Evolutionary conservation across 1,140 invertebrate species (phyloP), one percentile per base, ranked within the genome.

Genomic region (Anadara kagoshimensis): DNA sequence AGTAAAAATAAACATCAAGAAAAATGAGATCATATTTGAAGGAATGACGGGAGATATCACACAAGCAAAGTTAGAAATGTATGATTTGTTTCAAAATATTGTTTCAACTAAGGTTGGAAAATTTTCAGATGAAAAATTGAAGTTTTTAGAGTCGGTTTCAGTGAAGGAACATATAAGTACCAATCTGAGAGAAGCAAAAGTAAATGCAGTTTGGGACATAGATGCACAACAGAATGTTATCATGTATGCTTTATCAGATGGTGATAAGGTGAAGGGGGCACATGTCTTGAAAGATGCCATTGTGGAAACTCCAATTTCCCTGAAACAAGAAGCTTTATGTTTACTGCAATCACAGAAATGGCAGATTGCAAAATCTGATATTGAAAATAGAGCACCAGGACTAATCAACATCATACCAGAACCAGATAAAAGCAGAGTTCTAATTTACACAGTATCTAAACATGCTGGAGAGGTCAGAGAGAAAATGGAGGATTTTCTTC

Each of bases 11-110:
- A 47, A 69, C 12, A 44, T 65, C 4, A 53, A 58, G 0, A 68
- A 75, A 24, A 62, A 45, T 36, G 47, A 62, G 16, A 66, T 82
- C 4, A 59, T 47, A 14, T 76, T 80, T 47, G 66, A 62, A 24
- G 81, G 81, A 4, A 20, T 78, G 18, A 45, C 69, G 14, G 49
- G 8, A 43, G 77, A 80, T 56, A 71, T 81, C 4, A 70, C 24
- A 1, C 4, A 16, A n/a, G 73, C 73, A 24, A 75, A 75, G 22
- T 4, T 70, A 44, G 36, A 58, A 1, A 68, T 75, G 59, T 70
- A 36, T 66, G 73, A 73, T 63, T 47, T 22, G 10, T 18, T 75
- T 16, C 47, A 69, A 24, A 20, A 54, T 36, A 62, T 67, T 12
- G n/a, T 24, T 26, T 14, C 12, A 24, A 44, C 45, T 43, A 14